A percentile compares a stretch with the other conserved stretches of the same genome.
Conservation (phyloP, 2,888 invertebrate species). For the Junonia oenone region DNA sequence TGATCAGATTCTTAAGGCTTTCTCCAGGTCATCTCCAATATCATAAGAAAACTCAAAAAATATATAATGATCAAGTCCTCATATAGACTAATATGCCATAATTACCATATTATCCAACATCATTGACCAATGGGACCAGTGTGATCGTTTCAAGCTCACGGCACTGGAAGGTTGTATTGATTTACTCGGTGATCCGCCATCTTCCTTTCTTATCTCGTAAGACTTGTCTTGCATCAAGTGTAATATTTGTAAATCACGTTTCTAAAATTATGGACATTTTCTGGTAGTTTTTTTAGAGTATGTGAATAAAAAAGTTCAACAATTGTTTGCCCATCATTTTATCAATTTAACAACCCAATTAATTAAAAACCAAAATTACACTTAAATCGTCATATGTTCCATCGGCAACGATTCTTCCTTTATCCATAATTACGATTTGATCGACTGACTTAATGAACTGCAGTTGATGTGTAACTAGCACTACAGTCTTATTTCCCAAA, state of each 20-base stretch:
- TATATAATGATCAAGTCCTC: too few relatives aligned
- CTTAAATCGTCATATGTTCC: conserved; percentile 58
- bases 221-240: conserved; percentile 58
- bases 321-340: too few relatives aligned
- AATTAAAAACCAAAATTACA: conserved; percentile 38
- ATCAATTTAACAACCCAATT: not conserved
- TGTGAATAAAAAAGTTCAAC: too few relatives aligned
- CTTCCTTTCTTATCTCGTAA: conserved; percentile 55
- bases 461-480: conserved; percentile 91
- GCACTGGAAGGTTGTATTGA: conserved; percentile 43
- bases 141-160: conserved; percentile 48
- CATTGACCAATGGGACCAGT: conserved; percentile 48
- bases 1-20: too few relatives aligned
- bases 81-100: too few relatives aligned
- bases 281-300: too few relatives aligned
- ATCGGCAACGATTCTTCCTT: conserved; percentile 55
- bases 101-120: conserved; percentile 51
- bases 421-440: conserved; percentile 70
- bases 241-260: conserved; percentile 54
- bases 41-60: too few relatives aligned
- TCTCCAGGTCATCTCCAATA: too few relatives aligned
- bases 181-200: conserved; percentile 29
- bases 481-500: conserved; percentile 83
- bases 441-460: conserved; percentile 87
- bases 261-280: too few relatives aligned